Evolutionary conservation across 2,888 invertebrate species (phyloP), one percentile per base, ranked within the genome.

Genomic region (Coelogynopora nodosa): DNA sequence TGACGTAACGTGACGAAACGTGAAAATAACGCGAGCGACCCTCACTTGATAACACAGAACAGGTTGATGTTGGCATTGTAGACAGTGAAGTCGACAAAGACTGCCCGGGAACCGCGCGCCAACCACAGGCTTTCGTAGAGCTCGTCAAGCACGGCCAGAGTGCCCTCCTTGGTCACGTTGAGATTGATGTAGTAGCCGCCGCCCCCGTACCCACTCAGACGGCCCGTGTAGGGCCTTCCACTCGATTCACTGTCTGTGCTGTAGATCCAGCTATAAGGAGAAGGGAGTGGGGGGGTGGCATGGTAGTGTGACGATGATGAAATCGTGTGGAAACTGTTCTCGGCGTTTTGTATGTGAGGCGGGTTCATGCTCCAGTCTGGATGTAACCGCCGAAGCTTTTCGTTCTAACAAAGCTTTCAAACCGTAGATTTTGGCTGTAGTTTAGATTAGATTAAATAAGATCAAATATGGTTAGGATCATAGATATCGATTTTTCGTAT

Each of bases 41-140:
- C 91, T 91, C 91, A 94, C 94, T 94, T 94, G 74, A 93, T 92
- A 67, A 94, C 93, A 89, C 94, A 94, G 91, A 95, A 94, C 26
- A 94, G 91, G 90, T 95, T 94, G 86, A 94, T 92, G 91, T 95
- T 95, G 0, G 94, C 94, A 90, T 95, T 95, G 91, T 94, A 95
- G 30, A 95, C 92, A 5, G 94, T 93, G 89, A 95, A 95, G 90
- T 95, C 95, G 0, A 95, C 89, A 88, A 95, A 93, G 26, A 95
- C 91, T 0, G 93, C 93, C 88, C 95, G 92, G 0, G 95, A 95
- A 0, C 94, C 94, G 67, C 94, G 92, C 85, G 93, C 93, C 80
- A 95, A 93, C 95, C 95, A 95, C 13, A 93, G 90, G 83, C 93
- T 92, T 0, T 93, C 88, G 89, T 93, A 93, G n/a, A 95, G 91